phyloP scores from a whole-genome alignment of 2,888 invertebrate genomes.

The Syritta pipiens region DNA sequence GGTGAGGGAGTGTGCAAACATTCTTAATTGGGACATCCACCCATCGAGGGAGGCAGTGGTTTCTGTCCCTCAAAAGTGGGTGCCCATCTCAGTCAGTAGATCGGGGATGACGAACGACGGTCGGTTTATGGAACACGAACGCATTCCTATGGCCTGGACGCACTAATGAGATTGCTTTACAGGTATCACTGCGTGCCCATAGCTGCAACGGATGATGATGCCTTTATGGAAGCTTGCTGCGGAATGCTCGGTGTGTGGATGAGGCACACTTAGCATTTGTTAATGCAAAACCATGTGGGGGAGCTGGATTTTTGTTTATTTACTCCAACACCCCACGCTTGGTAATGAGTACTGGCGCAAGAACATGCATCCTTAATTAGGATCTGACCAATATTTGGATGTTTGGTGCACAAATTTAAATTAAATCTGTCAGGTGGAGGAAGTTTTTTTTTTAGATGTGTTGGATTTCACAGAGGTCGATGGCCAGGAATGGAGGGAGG shows the following conservation, averaged over 20 bases:
- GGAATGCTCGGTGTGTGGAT: background rate
- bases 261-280: background rate
- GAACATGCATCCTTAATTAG: slow-evolving; percentile 7
- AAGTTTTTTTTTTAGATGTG: no score
- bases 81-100: background rate
- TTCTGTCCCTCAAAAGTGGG: slow-evolving; percentile 5
- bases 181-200: no score
- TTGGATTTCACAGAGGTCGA: no score
- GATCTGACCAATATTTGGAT: slow-evolving; percentile 2
- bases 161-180: slow-evolving; percentile 26
- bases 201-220: no score
- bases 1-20: slow-evolving; percentile 5
- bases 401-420: background rate
- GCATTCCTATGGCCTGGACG: background rate
- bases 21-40: slow-evolving; percentile 28
- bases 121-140: slow-evolving; percentile 4
- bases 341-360: slow-evolving; percentile 13
- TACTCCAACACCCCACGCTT: background rate
- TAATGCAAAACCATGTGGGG: background rate
- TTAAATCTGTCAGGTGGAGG: no score
- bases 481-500: no score
- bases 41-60: background rate
- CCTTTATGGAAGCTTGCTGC: no score
- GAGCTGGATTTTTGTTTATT: slow-evolving; percentile 6
- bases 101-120: slow-evolving; percentile 8